These are phyloP conservation scores for Acromyrmex heyeri DNA, from an alignment of 1,140 invertebrate species.

Conservation along the genomic window DNA sequence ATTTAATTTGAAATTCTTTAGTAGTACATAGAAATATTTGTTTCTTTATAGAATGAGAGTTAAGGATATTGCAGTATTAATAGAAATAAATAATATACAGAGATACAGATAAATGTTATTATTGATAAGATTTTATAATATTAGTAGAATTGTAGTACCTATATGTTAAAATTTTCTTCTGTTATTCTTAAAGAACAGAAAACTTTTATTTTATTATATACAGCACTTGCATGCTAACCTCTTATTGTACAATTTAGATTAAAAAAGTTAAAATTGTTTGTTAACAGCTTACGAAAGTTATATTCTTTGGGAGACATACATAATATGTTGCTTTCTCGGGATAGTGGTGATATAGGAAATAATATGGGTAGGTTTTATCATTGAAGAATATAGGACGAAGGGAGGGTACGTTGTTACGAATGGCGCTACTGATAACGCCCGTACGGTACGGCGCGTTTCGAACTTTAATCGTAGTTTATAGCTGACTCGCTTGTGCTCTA, in stretches of 20 bases:
- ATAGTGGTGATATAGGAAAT: constrained; percentile 42
- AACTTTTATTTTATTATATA: constrained; percentile 6
- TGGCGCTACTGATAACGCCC: constrained; percentile 58
- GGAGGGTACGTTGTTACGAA: constrained; percentile 48
- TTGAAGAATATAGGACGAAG: constrained; percentile 45
- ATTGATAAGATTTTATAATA: background rate
- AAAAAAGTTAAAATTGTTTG: background rate
- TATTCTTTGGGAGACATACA: constrained; percentile 3
- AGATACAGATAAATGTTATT: background rate
- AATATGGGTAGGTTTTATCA: constrained; percentile 60
- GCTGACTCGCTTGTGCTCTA: constrained; percentile 45
- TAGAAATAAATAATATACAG: background rate
- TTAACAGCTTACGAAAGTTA: background rate
- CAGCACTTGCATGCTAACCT: background rate
- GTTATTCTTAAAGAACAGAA: background rate
- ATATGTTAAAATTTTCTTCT: background rate
- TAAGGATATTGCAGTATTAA: background rate
- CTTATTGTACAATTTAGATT: background rate
- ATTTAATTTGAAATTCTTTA: background rate
- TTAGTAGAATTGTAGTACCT: background rate
- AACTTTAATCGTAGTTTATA: constrained; percentile 73
- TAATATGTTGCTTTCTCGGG: constrained; percentile 27
- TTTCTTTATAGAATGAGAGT: background rate
- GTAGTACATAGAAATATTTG: background rate
- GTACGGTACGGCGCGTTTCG: constrained; percentile 39